Conservation (phyloP, 2,888 invertebrate genomes). For the Sipunculus nudus region DNA sequence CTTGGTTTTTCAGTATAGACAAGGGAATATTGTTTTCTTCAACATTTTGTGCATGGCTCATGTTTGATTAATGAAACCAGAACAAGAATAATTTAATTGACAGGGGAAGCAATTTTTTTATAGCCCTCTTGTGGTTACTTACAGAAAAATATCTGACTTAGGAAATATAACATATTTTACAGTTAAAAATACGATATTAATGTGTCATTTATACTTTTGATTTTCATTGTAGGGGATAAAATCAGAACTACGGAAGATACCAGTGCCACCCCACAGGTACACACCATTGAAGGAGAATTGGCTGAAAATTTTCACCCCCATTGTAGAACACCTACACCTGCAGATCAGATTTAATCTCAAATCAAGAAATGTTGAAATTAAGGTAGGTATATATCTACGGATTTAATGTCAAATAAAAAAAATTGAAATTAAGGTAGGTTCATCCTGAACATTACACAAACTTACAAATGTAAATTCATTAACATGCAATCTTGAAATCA, state of each 20-base stretch:
- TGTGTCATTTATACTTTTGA: no score
- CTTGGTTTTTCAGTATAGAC: no score
- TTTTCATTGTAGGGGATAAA: slow-evolving; percentile 50
- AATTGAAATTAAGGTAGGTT: neutral
- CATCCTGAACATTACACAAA: neutral
- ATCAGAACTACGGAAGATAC: slow-evolving; percentile 68
- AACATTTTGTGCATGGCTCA: no score
- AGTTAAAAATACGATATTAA: no score
- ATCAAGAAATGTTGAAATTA: slow-evolving; percentile 88
- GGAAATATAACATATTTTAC: no score
- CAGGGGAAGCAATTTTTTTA: no score
- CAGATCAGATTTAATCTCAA: slow-evolving; percentile 95
- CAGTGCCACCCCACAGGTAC: slow-evolving; percentile 94
- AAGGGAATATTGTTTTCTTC: no score
- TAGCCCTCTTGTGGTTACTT: no score
- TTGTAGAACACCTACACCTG: slow-evolving; percentile 93
- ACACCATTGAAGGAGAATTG: slow-evolving; percentile 95
- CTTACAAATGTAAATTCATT: neutral
- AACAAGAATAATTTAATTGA: no score
- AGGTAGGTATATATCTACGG: slow-evolving; percentile 63
- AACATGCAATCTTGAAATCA: neutral
- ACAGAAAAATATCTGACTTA: no score
- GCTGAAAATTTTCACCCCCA: slow-evolving; percentile 95
- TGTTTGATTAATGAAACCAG: no score
- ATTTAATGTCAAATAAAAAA: neutral